Base-by-base conservation (phyloP, 1,140 invertebrate species). In the Tetragnatha versicolor region DNA sequence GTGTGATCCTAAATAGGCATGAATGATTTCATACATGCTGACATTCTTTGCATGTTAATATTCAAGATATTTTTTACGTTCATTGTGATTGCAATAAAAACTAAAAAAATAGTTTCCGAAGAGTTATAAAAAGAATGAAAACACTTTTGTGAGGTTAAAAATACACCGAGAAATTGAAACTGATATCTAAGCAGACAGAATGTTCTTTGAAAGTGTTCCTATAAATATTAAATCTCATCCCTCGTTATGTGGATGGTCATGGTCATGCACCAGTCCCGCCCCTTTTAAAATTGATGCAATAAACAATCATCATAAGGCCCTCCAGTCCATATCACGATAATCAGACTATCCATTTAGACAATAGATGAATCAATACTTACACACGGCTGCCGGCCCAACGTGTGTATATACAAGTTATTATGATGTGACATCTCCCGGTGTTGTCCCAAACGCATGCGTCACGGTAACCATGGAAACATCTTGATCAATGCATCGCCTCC, bases 331-430 rank as follows among this genome's bases (percentile, higher is more conserved):
- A 27, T 35, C 17, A 53, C 9, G 20, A 9, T 53, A 69, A 69
- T 53, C 20, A 35, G 37, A 53, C 22, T 17, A n/a, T 7, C 17
- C 39, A 45, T 47, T 45, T 61, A 73, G 25, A 47, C 39, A 77
- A 77, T 49, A 25, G 25, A n/a, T n/a, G 73, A 77, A 77, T 77
- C 73, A 42, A 77, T 77, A 77, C 73, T 77, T 55, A 77, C 73
- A 77, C 60, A 77, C 55, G 73, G 61, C 20, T 49, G 33, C 20
- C 14, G 20, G 63, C 37, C 60, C n/a, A 53, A 39, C 33, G 39
- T 77, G 61, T 53, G 39, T 73, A 73, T 66, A 70, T 55, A 65
- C 61, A 66, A 77, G 25, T 63, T 42, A 66, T 37, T 77, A 53
- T 63, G 29, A 49, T 63, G 72, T 63, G 73, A 29, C 47, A 60